Conservation (phyloP, 2,888 invertebrate genomes). For the Calameuta pallipes region DNA sequence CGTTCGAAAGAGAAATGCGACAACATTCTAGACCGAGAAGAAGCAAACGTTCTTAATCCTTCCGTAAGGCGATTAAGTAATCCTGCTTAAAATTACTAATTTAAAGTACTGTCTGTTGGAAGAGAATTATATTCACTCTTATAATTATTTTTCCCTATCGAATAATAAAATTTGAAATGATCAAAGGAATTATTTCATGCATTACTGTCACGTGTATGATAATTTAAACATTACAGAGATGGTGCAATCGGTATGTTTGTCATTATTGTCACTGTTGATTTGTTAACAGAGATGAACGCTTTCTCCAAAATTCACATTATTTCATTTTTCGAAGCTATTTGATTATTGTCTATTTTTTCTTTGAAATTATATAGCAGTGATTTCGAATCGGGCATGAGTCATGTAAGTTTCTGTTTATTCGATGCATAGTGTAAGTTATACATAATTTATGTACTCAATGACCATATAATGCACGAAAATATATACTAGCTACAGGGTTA, state of each 20-base stretch:
- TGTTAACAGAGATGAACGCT: too few relatives aligned
- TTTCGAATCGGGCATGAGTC: too few relatives aligned
- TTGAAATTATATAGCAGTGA: too few relatives aligned
- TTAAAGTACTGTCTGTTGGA: background rate
- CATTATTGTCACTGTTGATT: too few relatives aligned
- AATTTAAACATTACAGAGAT: background rate
- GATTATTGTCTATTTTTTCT: too few relatives aligned
- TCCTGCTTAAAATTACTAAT: constrained; percentile 13
- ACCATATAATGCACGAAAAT: background rate
- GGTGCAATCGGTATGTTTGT: background rate
- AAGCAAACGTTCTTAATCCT: constrained; percentile 34
- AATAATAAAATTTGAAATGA: too few relatives aligned
- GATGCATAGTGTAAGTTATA: background rate
- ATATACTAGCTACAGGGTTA: background rate
- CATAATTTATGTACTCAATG: background rate
- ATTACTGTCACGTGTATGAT: background rate
- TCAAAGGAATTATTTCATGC: too few relatives aligned
- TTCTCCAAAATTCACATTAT: background rate
- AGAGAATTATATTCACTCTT: background rate
- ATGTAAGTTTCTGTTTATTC: background rate
- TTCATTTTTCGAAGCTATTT: too few relatives aligned
- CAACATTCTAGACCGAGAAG: constrained; percentile 8
- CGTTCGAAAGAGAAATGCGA: constrained; percentile 11
- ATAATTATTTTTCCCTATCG: too few relatives aligned
- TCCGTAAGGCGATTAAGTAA: constrained; percentile 47